Percentiles rank a stretch among this genome's conserved stretches.
phyloP scores from a whole-genome alignment of 1,140 invertebrate genomes.

The Pararge aegeria region DNA sequence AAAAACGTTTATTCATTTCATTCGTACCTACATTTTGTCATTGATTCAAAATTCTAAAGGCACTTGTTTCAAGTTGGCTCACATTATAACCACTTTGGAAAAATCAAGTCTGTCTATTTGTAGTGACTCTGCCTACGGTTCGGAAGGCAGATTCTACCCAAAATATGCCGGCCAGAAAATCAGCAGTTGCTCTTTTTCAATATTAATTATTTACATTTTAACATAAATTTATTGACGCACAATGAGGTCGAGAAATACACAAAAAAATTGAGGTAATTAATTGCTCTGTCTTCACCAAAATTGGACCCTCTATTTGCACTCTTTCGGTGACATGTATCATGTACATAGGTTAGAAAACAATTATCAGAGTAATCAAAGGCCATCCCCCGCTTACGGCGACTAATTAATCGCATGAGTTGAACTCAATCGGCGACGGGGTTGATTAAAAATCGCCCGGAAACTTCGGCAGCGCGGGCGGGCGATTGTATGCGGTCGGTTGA shows the following conservation, averaged over 20 bases:
- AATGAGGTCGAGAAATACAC: background rate
- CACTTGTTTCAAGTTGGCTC: too few species aligned
- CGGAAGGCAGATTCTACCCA: too few species aligned
- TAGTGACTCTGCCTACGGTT: too few species aligned
- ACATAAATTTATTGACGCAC: too few species aligned
- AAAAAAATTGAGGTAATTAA: background rate
- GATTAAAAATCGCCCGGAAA: constrained; percentile 70
- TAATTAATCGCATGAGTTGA: constrained; percentile 61
- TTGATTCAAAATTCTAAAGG: too few species aligned
- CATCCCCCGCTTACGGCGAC: constrained; percentile 54
- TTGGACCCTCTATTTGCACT: constrained; percentile 18
- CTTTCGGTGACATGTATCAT: constrained; percentile 22
- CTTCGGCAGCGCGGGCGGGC: background rate
- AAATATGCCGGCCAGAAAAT: too few species aligned
- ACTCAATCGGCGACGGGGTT: constrained; percentile 51
- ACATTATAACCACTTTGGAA: too few species aligned
- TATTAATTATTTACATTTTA: too few species aligned
- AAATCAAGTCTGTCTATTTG: too few species aligned
- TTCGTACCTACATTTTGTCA: too few species aligned
- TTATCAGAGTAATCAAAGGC: constrained; percentile 56
- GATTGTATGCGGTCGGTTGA: constrained; percentile 38
- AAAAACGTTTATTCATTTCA: too few species aligned
- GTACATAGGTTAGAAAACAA: constrained; percentile 47
- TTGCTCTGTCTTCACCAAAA: background rate
- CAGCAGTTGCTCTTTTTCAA: too few species aligned